A percentile compares a stretch with the other conserved stretches of the same genome.
phyloP scores from a whole-genome alignment of 2,797 vertebrate species.

The Liparis tanakae region DNA sequence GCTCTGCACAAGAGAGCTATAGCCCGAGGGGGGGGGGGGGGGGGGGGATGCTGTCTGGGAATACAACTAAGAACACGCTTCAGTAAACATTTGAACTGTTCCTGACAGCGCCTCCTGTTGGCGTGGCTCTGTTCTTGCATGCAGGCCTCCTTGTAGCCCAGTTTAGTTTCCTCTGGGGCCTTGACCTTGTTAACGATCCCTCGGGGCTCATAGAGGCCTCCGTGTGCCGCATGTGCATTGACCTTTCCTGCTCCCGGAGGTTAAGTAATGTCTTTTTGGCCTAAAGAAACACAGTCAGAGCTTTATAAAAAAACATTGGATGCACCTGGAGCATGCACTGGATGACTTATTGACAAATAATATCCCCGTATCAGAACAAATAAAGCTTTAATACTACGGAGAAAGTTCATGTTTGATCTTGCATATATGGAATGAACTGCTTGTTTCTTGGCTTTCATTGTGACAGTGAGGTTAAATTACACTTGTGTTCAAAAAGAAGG shows the following conservation, averaged over 20 bases:
- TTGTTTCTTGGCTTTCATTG: conserved; percentile 22
- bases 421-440: conserved; percentile 37
- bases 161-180: conserved; percentile 70
- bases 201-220: conserved; percentile 61
- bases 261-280: conserved; percentile 69
- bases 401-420: background rate
- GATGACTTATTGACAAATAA: conserved; percentile 55
- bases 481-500: conserved; percentile 33
- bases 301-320: conserved; percentile 38
- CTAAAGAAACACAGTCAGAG: conserved; percentile 52
- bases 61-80: conserved; percentile 78
- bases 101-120: conserved; percentile 75
- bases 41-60: conserved; percentile 71
- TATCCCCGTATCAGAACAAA: conserved; percentile 59
- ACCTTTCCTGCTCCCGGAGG: conserved; percentile 72
- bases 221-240: conserved; percentile 71
- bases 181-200: conserved; percentile 78
- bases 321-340: conserved; percentile 61
- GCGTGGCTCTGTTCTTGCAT: conserved; percentile 58
- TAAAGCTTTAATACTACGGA: background rate
- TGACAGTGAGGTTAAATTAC: conserved; percentile 21
- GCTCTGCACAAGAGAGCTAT: conserved; percentile 65
- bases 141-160: conserved; percentile 59
- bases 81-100: conserved; percentile 60
- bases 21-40: conserved; percentile 48